These are phyloP conservation scores for Pristiophorus japonicus DNA, from an alignment of 2,113 vertebrate species.

Conservation along the genomic window DNA sequence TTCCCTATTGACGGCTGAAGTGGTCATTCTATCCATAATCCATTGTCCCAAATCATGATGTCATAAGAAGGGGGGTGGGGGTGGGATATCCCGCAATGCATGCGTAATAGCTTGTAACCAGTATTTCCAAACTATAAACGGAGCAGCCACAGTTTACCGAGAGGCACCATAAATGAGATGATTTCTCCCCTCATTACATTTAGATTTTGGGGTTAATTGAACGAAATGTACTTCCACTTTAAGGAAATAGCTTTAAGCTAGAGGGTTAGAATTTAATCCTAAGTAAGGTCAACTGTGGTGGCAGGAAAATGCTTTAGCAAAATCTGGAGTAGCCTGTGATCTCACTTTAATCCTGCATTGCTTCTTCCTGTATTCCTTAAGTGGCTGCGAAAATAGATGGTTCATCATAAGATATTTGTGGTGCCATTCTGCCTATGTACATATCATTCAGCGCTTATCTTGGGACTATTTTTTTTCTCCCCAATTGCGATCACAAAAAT, in stretches of 20 bases:
- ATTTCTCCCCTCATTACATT: neutral
- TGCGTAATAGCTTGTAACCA: neutral
- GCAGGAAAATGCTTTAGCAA: neutral
- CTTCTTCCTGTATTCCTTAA: neutral
- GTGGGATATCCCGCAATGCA: neutral
- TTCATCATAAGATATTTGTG: neutral
- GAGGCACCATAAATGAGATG: neutral
- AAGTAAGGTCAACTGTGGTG: neutral
- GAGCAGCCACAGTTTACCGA: neutral
- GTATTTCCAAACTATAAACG: neutral
- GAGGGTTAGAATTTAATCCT: neutral
- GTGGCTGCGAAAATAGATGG: neutral
- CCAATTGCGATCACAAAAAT: neutral
- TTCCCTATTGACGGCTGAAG: neutral
- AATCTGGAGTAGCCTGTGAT: neutral
- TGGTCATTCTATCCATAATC: neutral
- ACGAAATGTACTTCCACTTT: neutral
- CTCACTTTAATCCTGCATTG: neutral
- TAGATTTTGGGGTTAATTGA: neutral
- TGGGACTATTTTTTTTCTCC: neutral
- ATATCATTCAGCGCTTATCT: neutral
- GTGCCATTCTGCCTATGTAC: neutral
- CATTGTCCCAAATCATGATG: neutral
- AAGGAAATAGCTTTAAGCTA: neutral
- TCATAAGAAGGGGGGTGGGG: neutral